phyloP scores from a whole-genome alignment of 2,888 invertebrate genomes.

The Orthosia gothica region DNA sequence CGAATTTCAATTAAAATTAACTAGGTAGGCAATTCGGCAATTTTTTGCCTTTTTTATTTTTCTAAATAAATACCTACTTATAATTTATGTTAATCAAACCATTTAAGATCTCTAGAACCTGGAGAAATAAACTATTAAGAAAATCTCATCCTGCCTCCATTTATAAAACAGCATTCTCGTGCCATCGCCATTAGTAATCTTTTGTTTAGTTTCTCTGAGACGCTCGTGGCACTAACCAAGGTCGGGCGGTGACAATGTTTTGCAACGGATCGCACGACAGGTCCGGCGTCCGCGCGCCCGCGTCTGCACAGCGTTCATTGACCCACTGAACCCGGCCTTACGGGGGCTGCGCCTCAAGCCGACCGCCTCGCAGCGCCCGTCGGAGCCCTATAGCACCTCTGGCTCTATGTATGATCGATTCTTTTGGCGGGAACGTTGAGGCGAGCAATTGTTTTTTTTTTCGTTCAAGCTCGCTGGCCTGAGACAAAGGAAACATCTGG shows the following conservation, averaged over 20 bases:
- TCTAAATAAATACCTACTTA: neutral
- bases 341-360: slow-evolving; percentile 67
- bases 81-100: neutral
- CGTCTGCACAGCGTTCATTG: slow-evolving; percentile 85
- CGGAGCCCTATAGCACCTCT: slow-evolving; percentile 46
- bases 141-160: slow-evolving; percentile 2
- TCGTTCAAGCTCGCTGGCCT: slow-evolving; percentile 16
- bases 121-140: neutral
- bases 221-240: slow-evolving; percentile 73
- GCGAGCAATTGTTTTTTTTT: slow-evolving; percentile 55
- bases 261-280: slow-evolving; percentile 84
- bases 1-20: neutral
- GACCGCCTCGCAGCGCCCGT: slow-evolving; percentile 64
- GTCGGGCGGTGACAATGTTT: slow-evolving; percentile 81
- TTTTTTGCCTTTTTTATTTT: no score
- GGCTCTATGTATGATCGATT: slow-evolving; percentile 46
- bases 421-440: slow-evolving; percentile 62
- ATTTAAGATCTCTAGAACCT: neutral
- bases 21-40: neutral
- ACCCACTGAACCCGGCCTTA: slow-evolving; percentile 86
- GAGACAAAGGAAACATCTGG: slow-evolving; percentile 57
- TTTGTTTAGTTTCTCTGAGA: slow-evolving; percentile 67
- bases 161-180: slow-evolving; percentile 35
- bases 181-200: slow-evolving; percentile 59
- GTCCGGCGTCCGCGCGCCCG: slow-evolving; percentile 72